Evolutionary conservation across 1,140 invertebrate species (phyloP).

Genomic region (Sesamia nonagrioides): DNA sequence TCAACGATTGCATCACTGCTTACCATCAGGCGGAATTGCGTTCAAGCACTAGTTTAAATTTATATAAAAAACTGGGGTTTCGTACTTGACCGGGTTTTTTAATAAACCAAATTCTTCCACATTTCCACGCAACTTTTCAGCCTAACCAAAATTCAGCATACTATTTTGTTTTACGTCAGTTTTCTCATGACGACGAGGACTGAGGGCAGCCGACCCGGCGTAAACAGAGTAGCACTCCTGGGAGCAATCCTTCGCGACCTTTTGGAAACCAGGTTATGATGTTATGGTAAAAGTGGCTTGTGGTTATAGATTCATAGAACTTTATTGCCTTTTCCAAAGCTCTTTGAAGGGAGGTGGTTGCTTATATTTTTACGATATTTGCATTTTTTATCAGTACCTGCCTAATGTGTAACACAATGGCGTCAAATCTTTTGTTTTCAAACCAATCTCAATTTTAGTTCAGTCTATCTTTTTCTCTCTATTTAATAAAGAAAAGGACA

Average conservation of each 20-base stretch:
- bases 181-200: not conserved
- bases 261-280: conserved; percentile 25
- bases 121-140: not conserved
- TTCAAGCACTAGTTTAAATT: too few species aligned
- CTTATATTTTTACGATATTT: too few species aligned
- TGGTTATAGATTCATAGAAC: not conserved
- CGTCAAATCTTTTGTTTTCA: too few species aligned
- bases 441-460: too few species aligned
- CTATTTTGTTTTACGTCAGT: not conserved
- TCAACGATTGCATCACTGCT: too few species aligned
- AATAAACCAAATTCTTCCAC: not conserved
- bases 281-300: conserved; percentile 18
- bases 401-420: too few species aligned
- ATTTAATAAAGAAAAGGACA: too few species aligned
- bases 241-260: conserved; percentile 28
- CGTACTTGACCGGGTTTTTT: not conserved
- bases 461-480: too few species aligned
- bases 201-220: conserved; percentile 7
- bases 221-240: conserved; percentile 6
- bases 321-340: not conserved
- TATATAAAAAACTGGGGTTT: too few species aligned
- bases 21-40: too few species aligned
- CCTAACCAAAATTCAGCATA: not conserved
- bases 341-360: not conserved
- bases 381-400: too few species aligned